Evolutionary conservation across 2,797 vertebrate species (phyloP), one percentile per base, ranked within the genome.

Genomic region (Mastacembelus armatus): DNA sequence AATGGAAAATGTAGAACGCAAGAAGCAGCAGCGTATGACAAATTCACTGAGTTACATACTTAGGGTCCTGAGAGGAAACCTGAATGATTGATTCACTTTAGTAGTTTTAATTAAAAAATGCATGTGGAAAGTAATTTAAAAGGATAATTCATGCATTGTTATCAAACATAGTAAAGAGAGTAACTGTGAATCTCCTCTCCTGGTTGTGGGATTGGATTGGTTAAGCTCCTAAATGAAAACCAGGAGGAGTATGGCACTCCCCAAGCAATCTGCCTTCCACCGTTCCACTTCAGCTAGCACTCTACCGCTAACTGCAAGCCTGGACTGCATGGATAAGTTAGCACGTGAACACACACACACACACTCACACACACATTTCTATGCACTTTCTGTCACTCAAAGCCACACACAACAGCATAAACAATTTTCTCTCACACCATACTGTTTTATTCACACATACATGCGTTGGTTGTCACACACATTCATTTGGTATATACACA

Each of bases 141-240:
- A 82, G 77, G 69, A 76, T 86, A 84, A 85, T 85, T 87, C 69
- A 74, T 86, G 74, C 73, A 68, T 85, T 85, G 78, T 89, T 89
- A 89, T 89, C 85, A 74, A 74, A 85, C 71, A 33, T 51, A 74
- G 89, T 74, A 59, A 49, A 64, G 60, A 66, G 63, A 71, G 66
- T 74, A 71, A 74, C 33, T 71, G 74, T 63, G 80, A 75, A 70
- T 84, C 74, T 72, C 39, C 70, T 56, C 52, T 81, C 47, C 62
- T 77, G 84, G 73, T 78, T 63, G 78, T 69, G 65, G 83, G 66
- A 85, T 89, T 90, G 85, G 85, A 85, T 86, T 92, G 88, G 92
- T 88, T 91, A 91, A 91, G 88, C 85, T 66, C 83, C 78, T 83
- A 89, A 92, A 92, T 93, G 89, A 90, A 92, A 91, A 91, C 83